Conservation (phyloP, 2,888 invertebrate genomes). For the Girardia tigrina region DNA sequence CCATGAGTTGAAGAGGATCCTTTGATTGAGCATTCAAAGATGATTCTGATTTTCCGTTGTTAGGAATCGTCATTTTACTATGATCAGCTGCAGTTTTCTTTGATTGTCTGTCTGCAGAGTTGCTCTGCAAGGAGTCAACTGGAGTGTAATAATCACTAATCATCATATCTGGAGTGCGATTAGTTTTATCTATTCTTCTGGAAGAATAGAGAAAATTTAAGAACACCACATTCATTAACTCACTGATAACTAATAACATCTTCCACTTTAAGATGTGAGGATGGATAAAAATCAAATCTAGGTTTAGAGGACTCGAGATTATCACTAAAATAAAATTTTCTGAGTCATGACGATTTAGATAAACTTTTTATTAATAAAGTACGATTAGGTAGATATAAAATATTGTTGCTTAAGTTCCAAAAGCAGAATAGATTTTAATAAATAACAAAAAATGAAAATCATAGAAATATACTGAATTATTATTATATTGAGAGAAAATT, state of each 20-base stretch:
- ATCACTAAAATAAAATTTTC: neutral
- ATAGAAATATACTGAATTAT: too few relatives aligned
- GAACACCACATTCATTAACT: neutral
- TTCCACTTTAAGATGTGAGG: neutral
- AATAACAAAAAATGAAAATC: too few relatives aligned
- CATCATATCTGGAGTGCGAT: neutral
- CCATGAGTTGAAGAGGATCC: neutral
- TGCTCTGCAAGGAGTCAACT: neutral
- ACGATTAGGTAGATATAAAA: too few relatives aligned
- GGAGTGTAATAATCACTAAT: neutral
- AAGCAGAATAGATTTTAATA: too few relatives aligned
- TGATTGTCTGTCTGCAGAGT: neutral
- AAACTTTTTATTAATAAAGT: too few relatives aligned
- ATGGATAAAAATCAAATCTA: neutral
- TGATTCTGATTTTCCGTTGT: neutral
- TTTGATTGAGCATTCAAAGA: neutral
- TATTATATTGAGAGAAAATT: too few relatives aligned
- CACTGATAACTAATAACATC: neutral
- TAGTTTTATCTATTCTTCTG: neutral
- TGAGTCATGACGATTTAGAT: too few relatives aligned
- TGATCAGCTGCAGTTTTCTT: neutral
- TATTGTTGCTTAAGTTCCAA: too few relatives aligned
- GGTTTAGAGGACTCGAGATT: neutral
- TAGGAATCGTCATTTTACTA: neutral
- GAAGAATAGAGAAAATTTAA: neutral